These are phyloP conservation scores for Leucoma salicis DNA, from an alignment of 2,888 invertebrate species.

Conservation along the genomic window DNA sequence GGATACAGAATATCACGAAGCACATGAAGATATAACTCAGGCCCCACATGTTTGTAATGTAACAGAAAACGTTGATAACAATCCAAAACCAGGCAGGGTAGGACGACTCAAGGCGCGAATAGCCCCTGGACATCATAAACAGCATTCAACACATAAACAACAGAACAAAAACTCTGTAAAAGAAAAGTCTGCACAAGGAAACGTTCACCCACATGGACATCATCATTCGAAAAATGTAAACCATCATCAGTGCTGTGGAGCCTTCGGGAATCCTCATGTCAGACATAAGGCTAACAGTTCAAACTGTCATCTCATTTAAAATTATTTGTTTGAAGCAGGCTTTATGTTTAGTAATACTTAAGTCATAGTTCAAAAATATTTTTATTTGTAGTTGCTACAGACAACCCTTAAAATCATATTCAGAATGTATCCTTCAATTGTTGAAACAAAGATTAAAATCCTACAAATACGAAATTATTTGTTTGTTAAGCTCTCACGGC, in stretches of 20 bases:
- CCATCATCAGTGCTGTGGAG: slow-evolving; percentile 77
- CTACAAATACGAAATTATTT: no score
- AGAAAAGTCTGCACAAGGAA: slow-evolving; percentile 42
- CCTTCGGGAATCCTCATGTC: slow-evolving; percentile 75
- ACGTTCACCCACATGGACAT: slow-evolving; percentile 67
- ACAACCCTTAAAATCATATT: no score
- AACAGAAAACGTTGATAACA: slow-evolving; percentile 42
- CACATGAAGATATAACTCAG: slow-evolving; percentile 47
- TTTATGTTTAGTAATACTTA: no score
- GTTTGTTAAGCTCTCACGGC: no score
- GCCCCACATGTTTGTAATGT: slow-evolving; percentile 45
- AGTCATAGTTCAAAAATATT: no score
- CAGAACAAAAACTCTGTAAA: slow-evolving; percentile 52
- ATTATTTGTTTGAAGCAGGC: no score
- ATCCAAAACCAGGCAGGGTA: slow-evolving; percentile 62
- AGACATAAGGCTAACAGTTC: slow-evolving; percentile 69
- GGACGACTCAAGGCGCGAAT: slow-evolving; percentile 65
- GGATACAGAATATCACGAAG: slow-evolving; percentile 68
- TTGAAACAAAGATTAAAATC: no score
- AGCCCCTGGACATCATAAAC: slow-evolving; percentile 63
- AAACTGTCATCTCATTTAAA: slow-evolving; percentile 67
- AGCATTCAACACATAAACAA: slow-evolving; percentile 45
- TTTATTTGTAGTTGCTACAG: no score
- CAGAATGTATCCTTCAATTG: no score
- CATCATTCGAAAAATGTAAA: slow-evolving; percentile 72